These are phyloP conservation scores for Sesamia inferens DNA, from an alignment of 2,888 invertebrate species.

Conservation along the genomic window DNA sequence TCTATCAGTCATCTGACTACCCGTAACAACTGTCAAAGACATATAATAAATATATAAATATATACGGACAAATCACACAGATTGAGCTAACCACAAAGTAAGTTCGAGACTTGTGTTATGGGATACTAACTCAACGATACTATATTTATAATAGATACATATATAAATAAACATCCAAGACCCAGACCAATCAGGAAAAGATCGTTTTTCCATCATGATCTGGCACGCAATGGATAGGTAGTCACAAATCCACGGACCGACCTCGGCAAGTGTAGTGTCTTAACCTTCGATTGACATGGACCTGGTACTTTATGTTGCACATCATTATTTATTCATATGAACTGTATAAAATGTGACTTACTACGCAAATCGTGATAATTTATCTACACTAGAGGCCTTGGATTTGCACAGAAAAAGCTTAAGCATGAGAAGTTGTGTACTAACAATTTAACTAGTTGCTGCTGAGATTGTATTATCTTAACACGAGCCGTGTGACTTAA, in stretches of 20 bases:
- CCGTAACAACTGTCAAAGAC: no score
- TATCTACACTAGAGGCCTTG: not conserved
- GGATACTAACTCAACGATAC: no score
- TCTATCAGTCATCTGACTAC: not conserved
- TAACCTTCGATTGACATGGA: not conserved
- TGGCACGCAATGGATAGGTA: no score
- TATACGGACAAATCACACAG: no score
- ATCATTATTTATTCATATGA: no score
- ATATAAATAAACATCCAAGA: no score
- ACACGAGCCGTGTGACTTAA: constrained; percentile 21
- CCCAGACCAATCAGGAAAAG: no score
- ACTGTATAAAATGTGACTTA: not conserved
- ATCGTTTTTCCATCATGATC: no score
- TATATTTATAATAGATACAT: no score
- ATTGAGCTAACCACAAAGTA: no score
- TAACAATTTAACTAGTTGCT: constrained; percentile 25
- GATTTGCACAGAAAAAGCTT: constrained; percentile 37
- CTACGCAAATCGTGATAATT: not conserved
- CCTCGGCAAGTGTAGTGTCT: not conserved
- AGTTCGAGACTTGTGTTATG: no score
- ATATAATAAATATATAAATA: no score
- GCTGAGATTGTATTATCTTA: constrained; percentile 1
- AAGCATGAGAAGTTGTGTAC: constrained; percentile 43
- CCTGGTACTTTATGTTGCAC: not conserved
- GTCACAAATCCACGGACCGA: not conserved